Evolutionary conservation across 2,888 invertebrate genomes (phyloP), one percentile per base, ranked within the genome.

Genomic region (Polymixis flavicincta): DNA sequence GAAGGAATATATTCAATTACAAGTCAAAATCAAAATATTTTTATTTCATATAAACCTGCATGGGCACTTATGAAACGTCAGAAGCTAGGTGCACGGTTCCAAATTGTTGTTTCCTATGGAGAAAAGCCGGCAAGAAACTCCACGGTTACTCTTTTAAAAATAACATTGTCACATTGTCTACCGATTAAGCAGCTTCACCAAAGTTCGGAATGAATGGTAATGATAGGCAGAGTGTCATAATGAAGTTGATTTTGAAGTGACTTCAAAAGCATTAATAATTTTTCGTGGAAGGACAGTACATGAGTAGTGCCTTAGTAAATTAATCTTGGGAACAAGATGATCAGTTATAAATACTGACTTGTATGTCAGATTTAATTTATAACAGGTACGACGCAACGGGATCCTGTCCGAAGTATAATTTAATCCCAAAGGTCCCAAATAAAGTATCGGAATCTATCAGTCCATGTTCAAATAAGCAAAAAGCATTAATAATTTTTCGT

Each of bases 141-240:
- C n/a, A n/a, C n/a, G n/a, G n/a, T n/a, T n/a, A n/a, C n/a, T n/a
- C n/a, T n/a, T n/a, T n/a, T n/a, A n/a, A n/a, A n/a, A n/a, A n/a
- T n/a, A n/a, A n/a, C n/a, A n/a, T n/a, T n/a, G n/a, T n/a, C 42
- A 45, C 42, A 45, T 45, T 45, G 42, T 45, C 48, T 9, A 28
- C 6, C 0, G 6, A 61, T 22, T 45, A 9, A 48, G 74, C 65
- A 77, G 60, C 22, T 76, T 69, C 19, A 48, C n/a, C 48, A 37
- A 76, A 77, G 69, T 69, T 69, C 14, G 2, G n/a, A 69, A 69
- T 61, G 32, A 76, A 28, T 68, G 69, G 48, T 54, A n/a, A 66
- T 76, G 65, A 25, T 45, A 52, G 19, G 55, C 17, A 42, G 32
- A 37, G 13, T 42, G 52, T 22, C 11, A 32, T 25, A 17, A 25